Percentiles rank a stretch among this genome's conserved stretches.
phyloP scores from a whole-genome alignment of 2,797 vertebrate genomes.

The Urocyon cinereoargenteus region DNA sequence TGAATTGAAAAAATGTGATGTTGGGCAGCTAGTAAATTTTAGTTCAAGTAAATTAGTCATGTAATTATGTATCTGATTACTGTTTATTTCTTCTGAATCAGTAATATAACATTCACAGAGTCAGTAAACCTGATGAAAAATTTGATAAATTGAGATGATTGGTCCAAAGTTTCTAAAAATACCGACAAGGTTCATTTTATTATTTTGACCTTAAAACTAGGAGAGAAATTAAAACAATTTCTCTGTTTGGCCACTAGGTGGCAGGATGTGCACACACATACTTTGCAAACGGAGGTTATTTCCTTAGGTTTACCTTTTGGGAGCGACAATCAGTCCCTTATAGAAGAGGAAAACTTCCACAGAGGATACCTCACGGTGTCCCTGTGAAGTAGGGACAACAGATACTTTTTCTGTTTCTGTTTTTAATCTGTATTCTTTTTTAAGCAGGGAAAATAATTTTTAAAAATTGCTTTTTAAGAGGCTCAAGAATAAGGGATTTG shows the following conservation, averaged over 20 bases:
- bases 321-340: not conserved
- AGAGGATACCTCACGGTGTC: not conserved
- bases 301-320: not conserved
- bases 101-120: not conserved
- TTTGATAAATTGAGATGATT: not conserved
- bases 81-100: not conserved
- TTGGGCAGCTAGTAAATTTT: not conserved
- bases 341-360: not conserved
- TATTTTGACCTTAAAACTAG: not conserved
- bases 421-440: constrained; percentile 24
- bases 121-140: not conserved
- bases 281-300: fast-evolving
- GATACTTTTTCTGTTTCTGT: not conserved
- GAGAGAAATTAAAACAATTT: not conserved
- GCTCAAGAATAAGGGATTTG: not conserved
- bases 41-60: not conserved
- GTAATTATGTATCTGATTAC: constrained; percentile 31
- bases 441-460: not conserved
- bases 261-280: constrained; percentile 51
- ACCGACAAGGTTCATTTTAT: not conserved
- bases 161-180: constrained; percentile 5
- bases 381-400: not conserved
- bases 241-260: constrained; percentile 60
- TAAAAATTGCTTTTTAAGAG: not conserved
- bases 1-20: not conserved